These are phyloP conservation scores for Otis tarda DNA, from an alignment of 2,113 vertebrate genomes.

Conservation along the genomic window DNA sequence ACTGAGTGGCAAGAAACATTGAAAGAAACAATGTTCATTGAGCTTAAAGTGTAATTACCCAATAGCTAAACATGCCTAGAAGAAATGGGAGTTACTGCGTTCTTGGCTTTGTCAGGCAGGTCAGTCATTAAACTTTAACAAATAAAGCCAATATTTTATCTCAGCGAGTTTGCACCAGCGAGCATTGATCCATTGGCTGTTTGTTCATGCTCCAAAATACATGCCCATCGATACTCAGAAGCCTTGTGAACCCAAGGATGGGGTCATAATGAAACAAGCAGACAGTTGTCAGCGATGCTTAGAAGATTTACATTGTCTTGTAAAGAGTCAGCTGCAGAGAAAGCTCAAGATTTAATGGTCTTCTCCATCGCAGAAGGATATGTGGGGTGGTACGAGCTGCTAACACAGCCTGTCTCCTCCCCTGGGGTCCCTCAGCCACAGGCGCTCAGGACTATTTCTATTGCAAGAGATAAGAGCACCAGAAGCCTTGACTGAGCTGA, in stretches of 20 bases:
- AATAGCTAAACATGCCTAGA: neutral
- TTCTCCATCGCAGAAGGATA: neutral
- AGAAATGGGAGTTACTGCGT: neutral
- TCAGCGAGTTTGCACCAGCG: conserved; percentile 14
- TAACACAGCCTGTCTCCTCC: neutral
- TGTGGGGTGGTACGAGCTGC: neutral
- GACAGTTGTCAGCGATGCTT: neutral
- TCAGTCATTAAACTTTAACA: conserved; percentile 57
- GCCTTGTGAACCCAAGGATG: neutral
- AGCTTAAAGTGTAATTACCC: conserved; percentile 17
- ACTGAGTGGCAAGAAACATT: neutral
- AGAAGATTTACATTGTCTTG: neutral
- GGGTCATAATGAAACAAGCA: neutral
- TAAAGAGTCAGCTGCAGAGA: neutral
- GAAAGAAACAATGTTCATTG: neutral
- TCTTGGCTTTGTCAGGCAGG: neutral
- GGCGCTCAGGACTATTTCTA: neutral
- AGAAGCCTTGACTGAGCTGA: neutral
- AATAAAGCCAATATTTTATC: conserved; percentile 42
- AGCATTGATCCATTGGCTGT: conserved; percentile 24
- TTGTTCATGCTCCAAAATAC: conserved; percentile 1
- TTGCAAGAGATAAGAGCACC: neutral
- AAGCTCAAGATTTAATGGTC: neutral
- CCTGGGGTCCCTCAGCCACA: neutral
- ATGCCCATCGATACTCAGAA: neutral